These are phyloP conservation scores for Patella vulgata DNA, from an alignment of 1,140 invertebrate species.

Conservation along the genomic window DNA sequence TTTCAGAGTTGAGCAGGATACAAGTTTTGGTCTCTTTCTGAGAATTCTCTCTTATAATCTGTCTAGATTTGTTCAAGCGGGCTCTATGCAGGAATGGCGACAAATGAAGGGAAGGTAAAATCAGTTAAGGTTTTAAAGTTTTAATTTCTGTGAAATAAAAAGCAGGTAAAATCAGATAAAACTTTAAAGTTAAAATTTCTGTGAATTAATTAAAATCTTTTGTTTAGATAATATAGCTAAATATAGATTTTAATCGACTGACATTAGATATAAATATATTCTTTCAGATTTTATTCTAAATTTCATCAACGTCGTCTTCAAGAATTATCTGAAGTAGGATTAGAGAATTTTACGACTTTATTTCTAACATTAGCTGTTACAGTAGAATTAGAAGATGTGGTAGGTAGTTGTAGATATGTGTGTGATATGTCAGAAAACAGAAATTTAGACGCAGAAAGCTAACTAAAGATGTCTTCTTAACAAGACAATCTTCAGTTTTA, in stretches of 20 bases:
- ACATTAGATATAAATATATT: background rate
- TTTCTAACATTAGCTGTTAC: conserved; percentile 41
- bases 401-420: too few species aligned
- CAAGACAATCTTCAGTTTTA: too few species aligned
- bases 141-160: background rate
- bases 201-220: background rate
- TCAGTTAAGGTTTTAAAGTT: background rate
- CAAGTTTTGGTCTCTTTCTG: conserved; percentile 41
- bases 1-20: conserved; percentile 35
- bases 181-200: too few species aligned
- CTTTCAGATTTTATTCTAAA: conserved; percentile 47
- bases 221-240: background rate
- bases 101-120: conserved; percentile 45
- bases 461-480: too few species aligned
- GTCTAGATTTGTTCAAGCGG: conserved; percentile 21
- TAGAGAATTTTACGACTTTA: conserved; percentile 43
- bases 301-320: conserved; percentile 48
- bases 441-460: too few species aligned
- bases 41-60: conserved; percentile 22
- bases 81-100: conserved; percentile 33
- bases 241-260: background rate
- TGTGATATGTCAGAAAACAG: too few species aligned
- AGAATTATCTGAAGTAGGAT: conserved; percentile 43
- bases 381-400: conserved; percentile 44
- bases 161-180: background rate